These are phyloP conservation scores for Poecilobothrus nobilitatus DNA, from an alignment of 2,888 invertebrate genomes.

Conservation along the genomic window DNA sequence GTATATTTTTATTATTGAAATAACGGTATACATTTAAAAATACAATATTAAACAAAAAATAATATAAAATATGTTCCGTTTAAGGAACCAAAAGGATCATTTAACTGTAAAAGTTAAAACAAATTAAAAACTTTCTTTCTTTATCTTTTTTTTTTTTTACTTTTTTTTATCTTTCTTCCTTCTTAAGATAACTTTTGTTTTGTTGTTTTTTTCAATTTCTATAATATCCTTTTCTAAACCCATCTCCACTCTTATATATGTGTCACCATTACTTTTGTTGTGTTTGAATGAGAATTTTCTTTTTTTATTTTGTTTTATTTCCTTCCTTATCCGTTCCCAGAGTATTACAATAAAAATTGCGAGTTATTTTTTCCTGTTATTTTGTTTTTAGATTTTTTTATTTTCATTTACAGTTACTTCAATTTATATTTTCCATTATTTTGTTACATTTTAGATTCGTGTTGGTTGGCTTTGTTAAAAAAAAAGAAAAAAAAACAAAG, in stretches of 20 bases:
- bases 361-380: no score
- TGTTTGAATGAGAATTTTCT: no score
- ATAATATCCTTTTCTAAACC: no score
- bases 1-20: background rate
- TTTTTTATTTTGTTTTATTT: no score
- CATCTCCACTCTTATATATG: no score
- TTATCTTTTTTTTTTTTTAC: background rate
- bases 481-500: no score
- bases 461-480: no score
- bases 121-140: background rate
- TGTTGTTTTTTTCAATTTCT: no score
- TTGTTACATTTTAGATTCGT: background rate
- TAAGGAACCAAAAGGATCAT: constrained; percentile 1
- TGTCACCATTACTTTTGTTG: no score
- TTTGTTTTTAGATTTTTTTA: background rate
- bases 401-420: background rate
- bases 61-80: background rate
- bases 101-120: background rate
- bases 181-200: background rate
- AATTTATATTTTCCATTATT: background rate
- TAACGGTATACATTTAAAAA: background rate
- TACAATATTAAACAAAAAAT: background rate
- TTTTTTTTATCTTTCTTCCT: background rate
- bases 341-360: background rate
- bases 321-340: background rate